phyloP scores from a whole-genome alignment of 1,140 invertebrate genomes.

The Ceratina calcarata region DNA sequence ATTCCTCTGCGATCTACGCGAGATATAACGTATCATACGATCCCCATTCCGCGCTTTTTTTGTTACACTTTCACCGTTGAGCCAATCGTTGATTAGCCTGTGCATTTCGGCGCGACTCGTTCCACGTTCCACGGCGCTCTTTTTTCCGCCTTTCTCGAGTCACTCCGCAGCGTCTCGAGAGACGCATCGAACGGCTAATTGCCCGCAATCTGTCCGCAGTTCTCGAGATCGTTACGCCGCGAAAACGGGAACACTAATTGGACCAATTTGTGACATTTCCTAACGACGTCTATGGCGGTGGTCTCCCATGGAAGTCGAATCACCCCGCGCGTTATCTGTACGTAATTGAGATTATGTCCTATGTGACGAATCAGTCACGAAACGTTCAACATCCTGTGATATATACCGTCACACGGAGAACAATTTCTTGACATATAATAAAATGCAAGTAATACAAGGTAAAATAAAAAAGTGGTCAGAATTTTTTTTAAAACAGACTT shows the following conservation, averaged over 20 bases:
- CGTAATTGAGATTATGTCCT: constrained; percentile 54
- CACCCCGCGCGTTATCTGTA: constrained; percentile 23
- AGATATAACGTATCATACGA: background rate
- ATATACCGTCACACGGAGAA: background rate
- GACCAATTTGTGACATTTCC: constrained; percentile 53
- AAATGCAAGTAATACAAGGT: too few species aligned
- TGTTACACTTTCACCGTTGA: constrained; percentile 48
- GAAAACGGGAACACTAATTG: constrained; percentile 34
- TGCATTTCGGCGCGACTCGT: background rate
- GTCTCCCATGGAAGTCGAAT: constrained; percentile 17
- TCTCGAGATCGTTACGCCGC: constrained; percentile 21
- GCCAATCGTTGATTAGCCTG: constrained; percentile 1
- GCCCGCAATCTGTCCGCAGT: constrained; percentile 17
- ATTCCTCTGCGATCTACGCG: constrained; percentile 12
- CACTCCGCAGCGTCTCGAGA: background rate
- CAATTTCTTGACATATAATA: too few species aligned
- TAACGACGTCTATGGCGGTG: constrained; percentile 42
- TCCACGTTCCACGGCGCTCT: background rate
- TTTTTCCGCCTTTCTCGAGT: constrained; percentile 1
- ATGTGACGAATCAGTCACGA: constrained; percentile 44
- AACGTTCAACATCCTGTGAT: background rate
- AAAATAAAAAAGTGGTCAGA: too few species aligned
- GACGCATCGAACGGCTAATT: constrained; percentile 40
- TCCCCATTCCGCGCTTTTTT: constrained; percentile 5
- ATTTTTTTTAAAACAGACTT: too few species aligned